Conservation (phyloP, 2,797 vertebrate genomes). For the Catostomus latipinnis region DNA sequence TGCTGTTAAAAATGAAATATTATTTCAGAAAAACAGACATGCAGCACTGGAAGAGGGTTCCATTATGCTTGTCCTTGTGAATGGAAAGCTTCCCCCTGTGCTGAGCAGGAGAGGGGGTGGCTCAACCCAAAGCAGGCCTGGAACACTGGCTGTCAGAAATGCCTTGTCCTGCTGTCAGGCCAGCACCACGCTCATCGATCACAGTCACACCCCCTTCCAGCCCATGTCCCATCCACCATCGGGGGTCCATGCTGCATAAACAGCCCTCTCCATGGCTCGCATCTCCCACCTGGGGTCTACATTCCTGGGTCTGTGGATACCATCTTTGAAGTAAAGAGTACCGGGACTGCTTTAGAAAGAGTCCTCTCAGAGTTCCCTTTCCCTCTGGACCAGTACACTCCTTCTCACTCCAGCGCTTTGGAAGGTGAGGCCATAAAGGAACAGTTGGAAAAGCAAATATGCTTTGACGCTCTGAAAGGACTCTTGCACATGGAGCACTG, state of each 20-base stretch:
- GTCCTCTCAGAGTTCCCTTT: constrained; percentile 20
- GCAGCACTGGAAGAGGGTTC: constrained; percentile 42
- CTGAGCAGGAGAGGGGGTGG: constrained; percentile 21
- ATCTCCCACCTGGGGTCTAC: constrained; percentile 66
- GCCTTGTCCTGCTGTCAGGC: constrained; percentile 70
- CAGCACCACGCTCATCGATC: constrained; percentile 75
- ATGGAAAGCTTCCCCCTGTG: constrained; percentile 47
- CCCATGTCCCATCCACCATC: constrained; percentile 64
- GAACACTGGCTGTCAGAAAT: constrained; percentile 67
- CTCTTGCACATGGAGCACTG: constrained; percentile 56
- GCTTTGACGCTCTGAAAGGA: constrained; percentile 75
- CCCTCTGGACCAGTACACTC: constrained; percentile 11
- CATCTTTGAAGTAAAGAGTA: constrained; percentile 78
- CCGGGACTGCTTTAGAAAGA: constrained; percentile 61
- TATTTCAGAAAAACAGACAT: constrained; percentile 49
- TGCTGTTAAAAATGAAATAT: constrained; percentile 61
- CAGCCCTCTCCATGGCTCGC: constrained; percentile 63
- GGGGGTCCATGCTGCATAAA: constrained; percentile 73
- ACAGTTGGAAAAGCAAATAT: constrained; percentile 74
- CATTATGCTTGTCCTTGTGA: constrained; percentile 58
- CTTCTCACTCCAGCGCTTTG: constrained; percentile 61
- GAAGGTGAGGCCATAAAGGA: constrained; percentile 72
- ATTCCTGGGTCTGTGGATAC: constrained; percentile 82
- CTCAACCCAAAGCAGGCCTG: constrained; percentile 52
- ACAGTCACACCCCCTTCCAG: constrained; percentile 69